Base-by-base conservation (phyloP, 2,888 invertebrate genomes). In the Tanypteryx hageni region DNA sequence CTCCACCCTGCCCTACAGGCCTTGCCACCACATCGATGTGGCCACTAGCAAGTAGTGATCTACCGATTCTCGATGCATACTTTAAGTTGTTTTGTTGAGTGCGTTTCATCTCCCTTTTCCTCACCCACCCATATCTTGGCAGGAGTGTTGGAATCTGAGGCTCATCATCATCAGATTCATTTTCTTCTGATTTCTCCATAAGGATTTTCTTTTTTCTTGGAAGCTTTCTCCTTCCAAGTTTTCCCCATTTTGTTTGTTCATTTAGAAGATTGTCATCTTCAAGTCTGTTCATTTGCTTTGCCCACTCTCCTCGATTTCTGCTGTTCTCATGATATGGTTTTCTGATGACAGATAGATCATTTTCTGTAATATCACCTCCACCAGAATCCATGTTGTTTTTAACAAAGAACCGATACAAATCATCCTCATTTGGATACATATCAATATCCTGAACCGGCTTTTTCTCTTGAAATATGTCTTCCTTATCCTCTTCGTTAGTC, bases 1-100 rank as follows among this genome's bases (percentile, higher is more conserved):
- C 44, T 89, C 68, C 68, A 64, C 89, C 89, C 44, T 89, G 64
- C 0, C 89, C 68, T n/a, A 89, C 89, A 64, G 89, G 89, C 16
- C 61, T 89, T 16, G 64, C 89, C 11, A 89, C 56, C 44, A 89
- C 89, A 64, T 89, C 89, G 7, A 89, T 59, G 44, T 64, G 64
- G 14, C n/a, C 64, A 89, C n/a, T 64, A 10, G 89, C 44, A 13
- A 89, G 64, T 9, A 89, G n/a, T 13, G 89, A 89, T 0, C 89
- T 31, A 1, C 64, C 61, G 64, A 18, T 44, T 18, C 89, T 89
- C 13, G 44, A 16, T 64, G 61, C 11, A 1, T 58, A 61, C 27
- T 0, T 14, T 22, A 44, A 89, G 18, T 16, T 11, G n/a, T 44
- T n/a, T 44, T 7, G 31, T 11, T 16, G 64, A n/a, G 18, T 8